Conservation (phyloP, 2,113 vertebrate genomes). For the Clarias gariepinus region DNA sequence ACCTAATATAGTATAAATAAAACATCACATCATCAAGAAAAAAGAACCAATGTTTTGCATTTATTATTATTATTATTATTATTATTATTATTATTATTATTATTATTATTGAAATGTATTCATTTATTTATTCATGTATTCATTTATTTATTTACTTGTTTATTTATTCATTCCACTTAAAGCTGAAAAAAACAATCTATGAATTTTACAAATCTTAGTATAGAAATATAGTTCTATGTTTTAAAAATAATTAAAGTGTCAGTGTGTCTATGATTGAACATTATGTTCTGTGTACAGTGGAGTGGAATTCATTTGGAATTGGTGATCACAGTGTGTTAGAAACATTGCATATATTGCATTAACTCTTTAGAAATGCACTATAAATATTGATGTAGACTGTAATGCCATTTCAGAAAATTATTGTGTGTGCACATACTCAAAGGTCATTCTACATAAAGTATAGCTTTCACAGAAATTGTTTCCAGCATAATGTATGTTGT, state of each 20-base stretch:
- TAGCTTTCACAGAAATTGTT: background rate
- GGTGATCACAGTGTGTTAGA: background rate
- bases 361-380: background rate
- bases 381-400: background rate
- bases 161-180: background rate
- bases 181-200: background rate
- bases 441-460: background rate
- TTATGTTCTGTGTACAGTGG: background rate
- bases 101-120: background rate
- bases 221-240: background rate
- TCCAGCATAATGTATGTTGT: background rate
- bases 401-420: background rate
- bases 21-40: background rate
- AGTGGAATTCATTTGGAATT: background rate
- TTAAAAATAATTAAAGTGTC: background rate
- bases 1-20: background rate
- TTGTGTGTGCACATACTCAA: background rate
- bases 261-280: background rate
- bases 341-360: background rate
- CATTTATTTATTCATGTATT: too few species aligned
- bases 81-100: too few species aligned
- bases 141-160: background rate
- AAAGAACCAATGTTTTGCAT: background rate
- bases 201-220: background rate
- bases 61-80: background rate